Evolutionary conservation across 2,113 vertebrate genomes (phyloP).

Genomic region (Semnopithecus entellus): DNA sequence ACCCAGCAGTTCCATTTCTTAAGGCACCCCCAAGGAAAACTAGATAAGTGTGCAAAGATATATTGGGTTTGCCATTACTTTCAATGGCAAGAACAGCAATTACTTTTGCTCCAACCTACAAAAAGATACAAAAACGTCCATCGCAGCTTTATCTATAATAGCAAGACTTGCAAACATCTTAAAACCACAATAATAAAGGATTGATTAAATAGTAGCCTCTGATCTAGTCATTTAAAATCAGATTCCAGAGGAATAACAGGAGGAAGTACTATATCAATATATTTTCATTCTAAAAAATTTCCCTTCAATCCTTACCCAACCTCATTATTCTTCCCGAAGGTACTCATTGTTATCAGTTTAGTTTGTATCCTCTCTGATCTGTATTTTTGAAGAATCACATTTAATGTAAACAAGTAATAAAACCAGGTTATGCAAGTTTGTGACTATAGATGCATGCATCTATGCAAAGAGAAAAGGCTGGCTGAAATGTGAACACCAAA

Average conservation of each 20-base stretch:
- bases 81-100: no score
- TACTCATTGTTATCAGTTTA: not conserved
- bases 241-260: slow-evolving; percentile 7
- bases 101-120: no score
- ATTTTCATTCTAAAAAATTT: slow-evolving; percentile 49
- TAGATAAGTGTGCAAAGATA: not conserved
- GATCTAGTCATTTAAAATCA: slow-evolving; percentile 21
- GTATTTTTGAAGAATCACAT: slow-evolving; percentile 47
- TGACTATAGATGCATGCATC: not conserved
- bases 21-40: slow-evolving; percentile 23
- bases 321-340: not conserved
- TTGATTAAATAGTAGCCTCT: slow-evolving; percentile 10
- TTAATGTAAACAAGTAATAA: slow-evolving; percentile 64
- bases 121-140: not conserved
- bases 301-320: not conserved
- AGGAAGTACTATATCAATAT: not conserved
- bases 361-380: not conserved
- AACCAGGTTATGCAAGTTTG: slow-evolving; percentile 15
- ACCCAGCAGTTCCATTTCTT: slow-evolving; percentile 29
- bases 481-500: not conserved
- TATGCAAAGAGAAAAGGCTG: not conserved
- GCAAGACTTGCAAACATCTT: slow-evolving; percentile 9
- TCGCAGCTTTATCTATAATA: not conserved
- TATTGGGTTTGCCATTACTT: no score
- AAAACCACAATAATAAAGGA: slow-evolving; percentile 22